Conservation (phyloP, 2,113 vertebrate species). For the human (Homo sapiens) region DNA sequence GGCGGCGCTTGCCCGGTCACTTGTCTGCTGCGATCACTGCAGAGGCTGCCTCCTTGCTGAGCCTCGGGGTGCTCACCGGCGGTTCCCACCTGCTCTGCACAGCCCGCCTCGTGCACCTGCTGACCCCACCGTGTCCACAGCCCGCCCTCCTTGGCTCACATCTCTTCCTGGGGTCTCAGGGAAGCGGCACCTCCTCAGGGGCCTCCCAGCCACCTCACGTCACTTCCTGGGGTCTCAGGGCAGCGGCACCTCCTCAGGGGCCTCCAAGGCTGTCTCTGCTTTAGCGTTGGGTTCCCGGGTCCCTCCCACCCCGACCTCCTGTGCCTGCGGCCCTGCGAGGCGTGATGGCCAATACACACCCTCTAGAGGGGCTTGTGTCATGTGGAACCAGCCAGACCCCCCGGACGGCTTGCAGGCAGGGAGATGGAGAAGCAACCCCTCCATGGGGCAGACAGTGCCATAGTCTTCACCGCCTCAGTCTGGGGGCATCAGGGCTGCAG, state of each 20-base stretch:
- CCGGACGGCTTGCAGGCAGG: neutral
- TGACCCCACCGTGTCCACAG: neutral
- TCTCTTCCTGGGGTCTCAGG: neutral
- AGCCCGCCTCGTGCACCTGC: neutral
- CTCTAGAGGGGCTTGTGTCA: too few species aligned
- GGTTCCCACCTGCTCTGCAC: too few species aligned
- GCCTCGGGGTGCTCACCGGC: too few species aligned
- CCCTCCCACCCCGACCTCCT: too few species aligned
- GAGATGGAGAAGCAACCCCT: neutral
- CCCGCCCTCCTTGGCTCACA: neutral
- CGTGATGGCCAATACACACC: neutral
- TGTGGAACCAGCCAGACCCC: neutral
- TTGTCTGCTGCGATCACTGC: neutral
- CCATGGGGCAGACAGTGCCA: neutral
- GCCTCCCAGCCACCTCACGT: neutral
- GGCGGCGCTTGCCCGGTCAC: neutral
- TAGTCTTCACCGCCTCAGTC: neutral
- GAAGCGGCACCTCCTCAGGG: neutral
- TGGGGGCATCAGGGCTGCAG: neutral
- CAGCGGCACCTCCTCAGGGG: neutral
- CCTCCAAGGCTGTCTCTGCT: neutral
- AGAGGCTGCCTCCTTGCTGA: neutral
- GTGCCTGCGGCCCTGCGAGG: neutral
- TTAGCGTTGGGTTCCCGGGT: accelerated
- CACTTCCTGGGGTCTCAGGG: neutral